Evolutionary conservation across 2,797 vertebrate species (phyloP), one percentile per base, ranked within the genome.

Genomic region (Ctenochaetus hawaiiensis): DNA sequence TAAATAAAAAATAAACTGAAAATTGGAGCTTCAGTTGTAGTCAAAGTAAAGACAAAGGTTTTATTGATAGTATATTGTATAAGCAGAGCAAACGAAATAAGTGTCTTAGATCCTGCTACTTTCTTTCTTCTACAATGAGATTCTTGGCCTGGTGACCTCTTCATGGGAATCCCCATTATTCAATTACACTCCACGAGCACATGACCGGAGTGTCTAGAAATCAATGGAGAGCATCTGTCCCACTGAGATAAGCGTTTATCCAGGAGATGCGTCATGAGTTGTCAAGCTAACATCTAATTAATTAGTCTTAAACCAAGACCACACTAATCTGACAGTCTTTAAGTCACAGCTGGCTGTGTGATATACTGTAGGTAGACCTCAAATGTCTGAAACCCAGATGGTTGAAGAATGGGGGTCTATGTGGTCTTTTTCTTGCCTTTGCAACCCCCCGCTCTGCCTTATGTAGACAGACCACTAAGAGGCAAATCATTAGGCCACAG

Each of bases 181-280:
- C 71, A 91, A 81, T 90, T 90, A 80, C 65, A 60, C 74, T 64
- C 69, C 1, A 57, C 2, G 2, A 73, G 48, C 83, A 72, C 74
- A 80, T 77, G 84, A 86, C 49, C 60, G 57, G 54, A 54, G 59
- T 20, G 48, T 75, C 61, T 69, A 41, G 53, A 89, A 93, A 92
- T 93, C 93, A 92, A 92, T 92, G 87, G 43, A 41, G 79, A 83
- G 86, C 91, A 89, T 93, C 93, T 94, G 93, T 84, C 87, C 83
- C 81, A 2, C 58, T 13, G 85, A 91, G 91, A 94, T 92, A 91
- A 88, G 60, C 61, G 6, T 81, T 81, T 75, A 65, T 88, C 89
- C 82, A 63, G 59, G 92, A 91, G 87, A 90, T 77, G 23, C 12
- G 20, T 87, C 84, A 80, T 43, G 75, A 89, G 67, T 80, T 69